phyloP scores from a whole-genome alignment of 2,113 vertebrate species.

The Catharus bicknelli region DNA sequence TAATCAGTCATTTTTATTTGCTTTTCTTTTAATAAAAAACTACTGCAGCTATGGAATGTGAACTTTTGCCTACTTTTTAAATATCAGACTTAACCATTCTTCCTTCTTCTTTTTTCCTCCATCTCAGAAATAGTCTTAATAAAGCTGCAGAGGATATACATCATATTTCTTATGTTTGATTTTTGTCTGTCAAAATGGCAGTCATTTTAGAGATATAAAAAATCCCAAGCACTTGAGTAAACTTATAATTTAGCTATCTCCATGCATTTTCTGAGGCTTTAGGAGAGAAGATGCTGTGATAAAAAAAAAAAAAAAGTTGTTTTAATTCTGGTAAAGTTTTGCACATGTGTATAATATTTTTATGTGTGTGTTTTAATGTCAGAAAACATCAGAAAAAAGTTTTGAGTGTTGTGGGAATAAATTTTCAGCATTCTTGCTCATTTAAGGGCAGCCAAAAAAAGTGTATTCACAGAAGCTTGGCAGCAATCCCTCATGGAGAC shows the following conservation, averaged over 20 bases:
- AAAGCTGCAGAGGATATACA: neutral
- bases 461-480: conserved; percentile 55
- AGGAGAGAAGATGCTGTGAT: neutral
- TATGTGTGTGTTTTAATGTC: neutral
- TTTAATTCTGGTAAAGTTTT: conserved; percentile 11
- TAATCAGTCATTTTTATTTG: conserved; percentile 34
- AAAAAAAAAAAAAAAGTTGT: neutral
- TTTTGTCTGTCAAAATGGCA: conserved; percentile 6
- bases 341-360: neutral
- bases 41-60: neutral
- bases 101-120: neutral
- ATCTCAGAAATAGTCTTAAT: neutral
- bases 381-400: conserved; percentile 27
- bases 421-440: conserved; percentile 56
- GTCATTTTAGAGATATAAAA: conserved; percentile 3
- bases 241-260: neutral
- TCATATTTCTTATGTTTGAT: neutral
- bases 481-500: conserved; percentile 17
- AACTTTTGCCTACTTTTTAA: conserved; percentile 28
- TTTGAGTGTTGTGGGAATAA: conserved; percentile 47
- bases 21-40: conserved; percentile 15
- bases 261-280: neutral
- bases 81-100: neutral
- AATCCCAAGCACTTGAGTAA: neutral
- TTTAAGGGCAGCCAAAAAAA: conserved; percentile 24